phyloP scores from a whole-genome alignment of 2,797 vertebrate genomes.

The Pterois miles region DNA sequence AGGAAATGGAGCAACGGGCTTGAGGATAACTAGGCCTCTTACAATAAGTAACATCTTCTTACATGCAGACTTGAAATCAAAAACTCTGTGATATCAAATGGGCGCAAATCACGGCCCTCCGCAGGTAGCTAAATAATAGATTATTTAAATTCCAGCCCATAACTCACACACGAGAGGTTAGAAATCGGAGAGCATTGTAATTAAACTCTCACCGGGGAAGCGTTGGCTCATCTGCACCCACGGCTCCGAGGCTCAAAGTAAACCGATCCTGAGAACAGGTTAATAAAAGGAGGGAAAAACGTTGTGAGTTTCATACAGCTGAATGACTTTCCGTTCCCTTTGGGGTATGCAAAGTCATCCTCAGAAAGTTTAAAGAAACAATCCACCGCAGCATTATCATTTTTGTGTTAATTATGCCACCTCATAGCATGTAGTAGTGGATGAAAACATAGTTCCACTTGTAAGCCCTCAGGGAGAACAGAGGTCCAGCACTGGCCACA shows the following conservation, averaged over 20 bases:
- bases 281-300: constrained; percentile 34
- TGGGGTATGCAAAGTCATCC: constrained; percentile 19
- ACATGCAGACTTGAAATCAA: constrained; percentile 23
- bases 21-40: constrained; percentile 19
- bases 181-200: constrained; percentile 51
- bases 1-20: not conserved
- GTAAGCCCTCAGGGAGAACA: not conserved
- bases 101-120: constrained; percentile 28
- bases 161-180: constrained; percentile 49
- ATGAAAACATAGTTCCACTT: not conserved
- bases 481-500: not conserved
- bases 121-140: constrained; percentile 54
- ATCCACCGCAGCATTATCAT: not conserved
- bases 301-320: not conserved
- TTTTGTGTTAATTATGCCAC: constrained; percentile 1
- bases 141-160: constrained; percentile 63
- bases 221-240: constrained; percentile 50
- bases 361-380: constrained; percentile 15
- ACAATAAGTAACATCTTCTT: not conserved
- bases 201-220: constrained; percentile 57
- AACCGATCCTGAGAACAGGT: constrained; percentile 37
- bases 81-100: constrained; percentile 17
- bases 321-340: not conserved
- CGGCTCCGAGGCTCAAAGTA: constrained; percentile 47
- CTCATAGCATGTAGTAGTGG: not conserved